Evolutionary conservation across 2,797 vertebrate species (phyloP), one percentile per base, ranked within the genome.

Genomic region (Lagodon rhomboides): DNA sequence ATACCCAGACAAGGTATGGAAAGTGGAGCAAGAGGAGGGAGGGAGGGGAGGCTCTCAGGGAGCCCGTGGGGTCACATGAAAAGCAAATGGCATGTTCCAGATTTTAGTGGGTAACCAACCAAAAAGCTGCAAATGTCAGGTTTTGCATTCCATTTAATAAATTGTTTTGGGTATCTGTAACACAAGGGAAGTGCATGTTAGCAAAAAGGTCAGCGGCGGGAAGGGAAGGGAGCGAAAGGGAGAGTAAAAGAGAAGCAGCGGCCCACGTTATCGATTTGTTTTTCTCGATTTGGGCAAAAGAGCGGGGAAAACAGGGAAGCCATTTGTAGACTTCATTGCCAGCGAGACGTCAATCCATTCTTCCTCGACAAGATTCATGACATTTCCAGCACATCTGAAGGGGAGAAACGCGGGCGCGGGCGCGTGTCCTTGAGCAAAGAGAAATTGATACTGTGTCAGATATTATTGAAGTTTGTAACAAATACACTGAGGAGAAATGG

Each of bases 191-290:
- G 87, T 84, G 64, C 70, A 75, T 75, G 85, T 85, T 76, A 60
- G 71, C 72, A 83, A 85, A 94, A 95, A 93, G 93, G 94, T 94
- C 93, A 92, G 66, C 23, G 22, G 63, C 79, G 62, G 74, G 76
- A 80, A 87, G 62, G 74, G 76, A 80, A 87, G 73, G 59, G 65
- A 83, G 61, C 72, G 80, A 75, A 82, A 77, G 63, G 63, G 81
- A 86, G 79, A 85, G 85, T 78, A 69, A 70, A 77, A 66, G 65
- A 75, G 80, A 88, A 89, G 74, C 88, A 73, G 78, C 79, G 59
- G 66, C 75, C 56, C 56, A 38, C n/a, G 9, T 49, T 93, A 95
- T 95, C 75, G 94, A 95, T 95, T 93, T 90, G 85, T 89, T 94
- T 91, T 87, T 81, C 87, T 90, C 62, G 0, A 74, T 87, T 87